These are phyloP conservation scores for Musca vetustissima DNA, from an alignment of 1,140 invertebrate species.

Conservation along the genomic window DNA sequence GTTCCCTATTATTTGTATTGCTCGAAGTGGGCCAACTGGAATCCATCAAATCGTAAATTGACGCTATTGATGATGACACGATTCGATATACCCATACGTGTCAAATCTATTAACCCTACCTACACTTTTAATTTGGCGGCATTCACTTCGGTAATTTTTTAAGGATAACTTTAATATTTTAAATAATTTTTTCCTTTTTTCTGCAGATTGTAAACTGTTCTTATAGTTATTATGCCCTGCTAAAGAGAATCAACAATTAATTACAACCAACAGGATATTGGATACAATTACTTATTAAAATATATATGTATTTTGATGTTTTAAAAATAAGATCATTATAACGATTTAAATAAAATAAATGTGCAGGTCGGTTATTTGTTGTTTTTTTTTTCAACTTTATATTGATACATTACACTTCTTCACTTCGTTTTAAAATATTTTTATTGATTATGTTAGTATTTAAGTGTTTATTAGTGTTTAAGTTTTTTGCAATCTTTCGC, in stretches of 20 bases:
- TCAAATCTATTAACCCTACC: slow-evolving; percentile 41
- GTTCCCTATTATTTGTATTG: slow-evolving; percentile 40
- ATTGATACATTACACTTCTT: too few relatives aligned
- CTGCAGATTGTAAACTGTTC: slow-evolving; percentile 51
- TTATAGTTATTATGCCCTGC: slow-evolving; percentile 48
- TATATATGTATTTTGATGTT: too few relatives aligned
- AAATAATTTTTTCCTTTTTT: slow-evolving; percentile 13
- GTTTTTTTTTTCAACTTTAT: too few relatives aligned
- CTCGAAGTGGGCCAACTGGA: slow-evolving; percentile 40
- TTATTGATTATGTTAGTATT: too few relatives aligned
- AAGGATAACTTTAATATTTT: neutral
- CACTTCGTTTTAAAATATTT: too few relatives aligned
- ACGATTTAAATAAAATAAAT: too few relatives aligned
- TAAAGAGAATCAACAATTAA: slow-evolving; percentile 46
- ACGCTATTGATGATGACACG: slow-evolving; percentile 43
- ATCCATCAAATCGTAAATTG: slow-evolving; percentile 33
- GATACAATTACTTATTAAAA: too few relatives aligned
- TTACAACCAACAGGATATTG: neutral
- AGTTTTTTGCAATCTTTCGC: too few relatives aligned
- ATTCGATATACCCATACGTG: slow-evolving; percentile 31
- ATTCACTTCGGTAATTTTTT: slow-evolving; percentile 44
- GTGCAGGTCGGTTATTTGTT: too few relatives aligned
- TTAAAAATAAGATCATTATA: too few relatives aligned
- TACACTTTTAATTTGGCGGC: slow-evolving; percentile 38
- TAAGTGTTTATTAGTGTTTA: too few relatives aligned